A percentile compares a stretch with the other conserved stretches of the same genome.
These are phyloP conservation scores for Lineus longissimus DNA, from an alignment of 1,140 invertebrate species.

Conservation along the genomic window DNA sequence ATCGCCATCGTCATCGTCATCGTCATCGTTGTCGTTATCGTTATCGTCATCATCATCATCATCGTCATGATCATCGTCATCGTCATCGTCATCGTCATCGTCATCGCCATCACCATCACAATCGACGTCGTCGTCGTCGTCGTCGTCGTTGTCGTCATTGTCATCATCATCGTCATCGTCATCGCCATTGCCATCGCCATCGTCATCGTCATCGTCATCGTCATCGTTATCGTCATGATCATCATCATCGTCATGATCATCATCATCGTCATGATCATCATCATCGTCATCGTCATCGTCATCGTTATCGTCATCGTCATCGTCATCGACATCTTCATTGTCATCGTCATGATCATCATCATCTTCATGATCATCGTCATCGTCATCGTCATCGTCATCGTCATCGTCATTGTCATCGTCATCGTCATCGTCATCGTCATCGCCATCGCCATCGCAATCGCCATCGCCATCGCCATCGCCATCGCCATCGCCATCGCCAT, in stretches of 20 bases:
- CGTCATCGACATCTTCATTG: not conserved
- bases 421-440: too few species aligned
- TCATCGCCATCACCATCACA: too few species aligned
- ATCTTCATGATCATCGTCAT: not conserved
- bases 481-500: not conserved
- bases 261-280: too few species aligned
- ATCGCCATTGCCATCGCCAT: not conserved
- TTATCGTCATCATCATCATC: conserved; percentile 6
- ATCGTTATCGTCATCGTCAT: not conserved
- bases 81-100: too few species aligned
- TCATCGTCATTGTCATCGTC: not conserved
- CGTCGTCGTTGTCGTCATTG: not conserved
- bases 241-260: too few species aligned
- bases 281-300: conserved; percentile 3
- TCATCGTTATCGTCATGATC: not conserved
- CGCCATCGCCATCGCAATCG: too few species aligned
- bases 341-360: too few species aligned
- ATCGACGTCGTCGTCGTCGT: not conserved
- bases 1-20: too few species aligned
- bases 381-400: not conserved
- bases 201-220: not conserved
- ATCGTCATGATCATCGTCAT: too few species aligned
- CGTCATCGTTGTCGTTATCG: not conserved
- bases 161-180: not conserved
- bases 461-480: not conserved